Conservation (phyloP, 37 sponge, comb jelly and placozoan species). For the Haliclona indistincta region DNA sequence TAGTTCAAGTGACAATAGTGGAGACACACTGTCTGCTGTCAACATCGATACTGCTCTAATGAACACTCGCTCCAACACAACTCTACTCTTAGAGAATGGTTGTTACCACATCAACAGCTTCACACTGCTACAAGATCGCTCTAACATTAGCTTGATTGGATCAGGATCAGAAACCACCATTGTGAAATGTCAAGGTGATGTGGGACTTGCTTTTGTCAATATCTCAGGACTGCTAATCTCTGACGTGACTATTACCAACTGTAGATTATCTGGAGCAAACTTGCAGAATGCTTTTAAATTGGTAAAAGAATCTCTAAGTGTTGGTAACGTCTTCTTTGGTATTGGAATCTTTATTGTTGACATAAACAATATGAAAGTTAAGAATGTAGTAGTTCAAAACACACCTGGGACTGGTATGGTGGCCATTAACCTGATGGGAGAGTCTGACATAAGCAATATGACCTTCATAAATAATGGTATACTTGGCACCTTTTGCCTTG, state of each 20-base stretch:
- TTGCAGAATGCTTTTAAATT: background rate
- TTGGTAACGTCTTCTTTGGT: too few relatives aligned
- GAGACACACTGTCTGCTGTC: background rate
- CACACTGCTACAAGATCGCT: background rate
- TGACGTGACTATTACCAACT: slow-evolving; percentile 1
- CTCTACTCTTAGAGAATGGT: background rate
- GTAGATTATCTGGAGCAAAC: background rate
- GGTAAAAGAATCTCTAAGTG: background rate
- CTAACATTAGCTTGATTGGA: background rate
- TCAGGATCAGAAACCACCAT: background rate
- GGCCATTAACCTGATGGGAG: slow-evolving; percentile 14
- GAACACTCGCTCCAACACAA: too few relatives aligned
- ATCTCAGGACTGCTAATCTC: background rate
- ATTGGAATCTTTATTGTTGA: slow-evolving; percentile 9
- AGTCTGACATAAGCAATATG: background rate
- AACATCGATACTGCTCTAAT: too few relatives aligned
- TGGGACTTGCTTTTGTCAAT: slow-evolving; percentile 10
- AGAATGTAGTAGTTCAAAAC: background rate
- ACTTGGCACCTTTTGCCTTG: too few relatives aligned
- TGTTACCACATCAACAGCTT: background rate
- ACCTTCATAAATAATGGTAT: background rate
- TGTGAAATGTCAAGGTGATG: background rate
- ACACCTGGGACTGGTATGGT: slow-evolving; percentile 8
- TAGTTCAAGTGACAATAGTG: background rate
- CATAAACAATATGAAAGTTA: background rate